Conservation (phyloP, 2,113 vertebrate genomes). For the Noctilio leporinus region DNA sequence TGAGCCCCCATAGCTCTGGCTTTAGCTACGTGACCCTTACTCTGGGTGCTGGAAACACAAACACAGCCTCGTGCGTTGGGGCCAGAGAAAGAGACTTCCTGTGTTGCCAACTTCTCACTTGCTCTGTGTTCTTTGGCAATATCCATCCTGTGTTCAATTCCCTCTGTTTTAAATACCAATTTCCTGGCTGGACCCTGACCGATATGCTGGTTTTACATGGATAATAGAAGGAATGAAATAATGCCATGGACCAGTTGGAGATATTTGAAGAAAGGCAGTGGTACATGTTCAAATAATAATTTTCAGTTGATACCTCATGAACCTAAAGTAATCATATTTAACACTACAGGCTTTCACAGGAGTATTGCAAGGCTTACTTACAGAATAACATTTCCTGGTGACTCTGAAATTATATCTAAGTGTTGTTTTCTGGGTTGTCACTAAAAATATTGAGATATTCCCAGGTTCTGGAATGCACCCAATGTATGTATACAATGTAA, state of each 20-base stretch:
- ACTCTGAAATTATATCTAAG: conserved; percentile 22
- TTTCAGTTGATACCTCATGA: conserved; percentile 9
- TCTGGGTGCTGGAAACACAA: not conserved
- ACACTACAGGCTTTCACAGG: conserved; percentile 8
- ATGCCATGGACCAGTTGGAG: not conserved
- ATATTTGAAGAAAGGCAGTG: conserved; percentile 1
- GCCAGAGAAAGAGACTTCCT: not conserved
- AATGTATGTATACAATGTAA: not conserved
- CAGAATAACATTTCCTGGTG: conserved; percentile 13
- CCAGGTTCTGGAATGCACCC: not conserved
- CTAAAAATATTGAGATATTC: not conserved
- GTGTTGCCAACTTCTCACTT: not conserved
- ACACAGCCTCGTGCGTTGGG: not conserved
- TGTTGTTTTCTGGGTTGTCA: not conserved
- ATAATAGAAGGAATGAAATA: not conserved
- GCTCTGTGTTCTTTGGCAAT: not conserved
- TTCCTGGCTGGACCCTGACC: not conserved
- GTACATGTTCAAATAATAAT: not conserved
- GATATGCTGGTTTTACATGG: not conserved
- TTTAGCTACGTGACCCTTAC: not conserved
- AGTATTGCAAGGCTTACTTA: not conserved
- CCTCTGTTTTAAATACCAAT: not conserved
- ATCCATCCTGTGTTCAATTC: not conserved
- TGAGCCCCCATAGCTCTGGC: not conserved
- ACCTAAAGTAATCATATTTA: conserved; percentile 23